Evolutionary conservation across 1,140 invertebrate species (phyloP).

Genomic region (Drosophila nannoptera): DNA sequence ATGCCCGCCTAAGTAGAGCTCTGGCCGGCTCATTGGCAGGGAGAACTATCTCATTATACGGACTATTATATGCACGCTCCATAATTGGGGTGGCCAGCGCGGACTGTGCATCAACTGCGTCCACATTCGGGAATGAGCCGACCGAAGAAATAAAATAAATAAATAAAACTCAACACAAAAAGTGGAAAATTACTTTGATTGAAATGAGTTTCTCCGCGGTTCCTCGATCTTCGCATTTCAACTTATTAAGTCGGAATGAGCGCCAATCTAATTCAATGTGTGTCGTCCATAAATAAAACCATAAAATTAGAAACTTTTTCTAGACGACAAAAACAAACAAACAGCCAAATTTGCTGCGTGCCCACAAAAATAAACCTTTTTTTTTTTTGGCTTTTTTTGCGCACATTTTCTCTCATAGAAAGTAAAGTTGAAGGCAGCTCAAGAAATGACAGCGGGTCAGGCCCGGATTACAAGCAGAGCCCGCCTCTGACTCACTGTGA

Average conservation of each 20-base stretch:
- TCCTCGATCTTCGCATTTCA: slow-evolving; percentile 3
- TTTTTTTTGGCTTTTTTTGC: neutral
- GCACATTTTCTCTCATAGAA: slow-evolving; percentile 43
- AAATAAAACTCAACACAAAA: neutral
- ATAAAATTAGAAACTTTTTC: slow-evolving; percentile 49
- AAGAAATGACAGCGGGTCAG: slow-evolving; percentile 23
- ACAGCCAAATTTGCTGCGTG: slow-evolving; percentile 25
- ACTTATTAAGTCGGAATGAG: slow-evolving; percentile 4
- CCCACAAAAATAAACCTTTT: slow-evolving; percentile 30
- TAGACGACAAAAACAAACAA: slow-evolving; percentile 31
- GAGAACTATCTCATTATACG: neutral
- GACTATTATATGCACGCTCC: too few species aligned
- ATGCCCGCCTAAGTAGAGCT: neutral
- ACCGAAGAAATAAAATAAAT: too few species aligned
- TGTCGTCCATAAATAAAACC: slow-evolving; percentile 26
- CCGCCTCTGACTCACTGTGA: slow-evolving; percentile 7
- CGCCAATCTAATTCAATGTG: slow-evolving; percentile 35
- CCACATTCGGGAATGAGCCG: too few species aligned
- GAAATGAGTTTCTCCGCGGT: slow-evolving; percentile 6
- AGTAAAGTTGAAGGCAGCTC: slow-evolving; percentile 32
- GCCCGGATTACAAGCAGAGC: slow-evolving; percentile 24
- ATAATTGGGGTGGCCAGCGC: neutral
- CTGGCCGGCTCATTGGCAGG: neutral
- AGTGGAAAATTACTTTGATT: neutral
- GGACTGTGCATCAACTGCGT: neutral